Percentiles rank a stretch among this genome's conserved stretches.
These are phyloP conservation scores for Girardia tigrina DNA, from an alignment of 2,888 invertebrate genomes.

Conservation along the genomic window DNA sequence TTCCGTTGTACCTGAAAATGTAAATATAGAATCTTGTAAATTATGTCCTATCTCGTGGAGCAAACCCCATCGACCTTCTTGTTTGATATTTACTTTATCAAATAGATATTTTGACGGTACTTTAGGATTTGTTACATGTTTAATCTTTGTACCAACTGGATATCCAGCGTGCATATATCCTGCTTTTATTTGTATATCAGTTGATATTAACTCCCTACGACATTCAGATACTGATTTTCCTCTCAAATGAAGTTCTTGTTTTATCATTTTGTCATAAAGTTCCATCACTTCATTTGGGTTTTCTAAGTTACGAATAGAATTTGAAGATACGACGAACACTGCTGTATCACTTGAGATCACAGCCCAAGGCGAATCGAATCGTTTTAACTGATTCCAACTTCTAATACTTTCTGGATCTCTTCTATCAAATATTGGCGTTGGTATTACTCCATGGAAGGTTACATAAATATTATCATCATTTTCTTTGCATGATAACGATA, in stretches of 20 bases:
- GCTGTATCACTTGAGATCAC: background rate
- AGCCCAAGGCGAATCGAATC: background rate
- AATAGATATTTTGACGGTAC: background rate
- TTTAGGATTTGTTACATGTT: background rate
- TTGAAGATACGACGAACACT: background rate
- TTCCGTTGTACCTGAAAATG: slow-evolving; percentile 39
- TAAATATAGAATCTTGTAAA: slow-evolving; percentile 39
- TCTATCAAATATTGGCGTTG: slow-evolving; percentile 2
- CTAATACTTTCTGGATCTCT: background rate
- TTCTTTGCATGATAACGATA: background rate
- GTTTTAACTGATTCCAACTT: background rate
- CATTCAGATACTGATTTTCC: slow-evolving; percentile 28
- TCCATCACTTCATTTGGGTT: background rate
- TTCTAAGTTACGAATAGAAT: slow-evolving; percentile 9
- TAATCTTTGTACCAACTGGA: slow-evolving; percentile 38
- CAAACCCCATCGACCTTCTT: slow-evolving; percentile 39
- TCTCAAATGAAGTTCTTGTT: slow-evolving; percentile 28
- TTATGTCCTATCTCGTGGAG: slow-evolving; percentile 41
- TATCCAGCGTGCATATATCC: slow-evolving; percentile 40
- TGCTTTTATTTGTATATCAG: slow-evolving; percentile 33
- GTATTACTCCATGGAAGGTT: background rate
- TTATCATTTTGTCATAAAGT: background rate
- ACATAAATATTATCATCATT: background rate
- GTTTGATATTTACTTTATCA: background rate
- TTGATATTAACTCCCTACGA: slow-evolving; percentile 32